Evolutionary conservation across 2,113 vertebrate genomes (phyloP), one percentile per base, ranked within the genome.

Genomic region (Apus apus): DNA sequence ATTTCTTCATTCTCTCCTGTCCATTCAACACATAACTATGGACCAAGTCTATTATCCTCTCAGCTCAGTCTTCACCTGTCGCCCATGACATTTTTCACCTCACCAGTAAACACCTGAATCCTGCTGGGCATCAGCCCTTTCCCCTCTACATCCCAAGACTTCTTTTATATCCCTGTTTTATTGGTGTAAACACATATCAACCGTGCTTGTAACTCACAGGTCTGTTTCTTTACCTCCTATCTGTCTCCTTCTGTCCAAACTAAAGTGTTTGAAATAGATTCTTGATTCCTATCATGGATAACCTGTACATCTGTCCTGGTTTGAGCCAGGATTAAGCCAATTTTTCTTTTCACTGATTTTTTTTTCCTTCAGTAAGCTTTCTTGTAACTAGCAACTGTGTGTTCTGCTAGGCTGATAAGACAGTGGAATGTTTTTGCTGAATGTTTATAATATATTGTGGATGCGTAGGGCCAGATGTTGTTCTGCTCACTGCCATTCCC

Each of bases 251-350:
- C 46, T n/a, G 20, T 72, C 23, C 74, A 88, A 81, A 46, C 9
- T 4, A 3, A 72, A 50, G n/a, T 11, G 13, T 51, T 68, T 61
- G 12, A 15, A 15, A 71, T 8, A 75, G 30, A 34, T 70, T 62
- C 46, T 13, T 4, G 1, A 13, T 15, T 77, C 34, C 29, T 2
- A 0, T 26, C 38, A 51, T 14, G 20, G 19, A 4, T 43, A 19
- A 84, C 13, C 14, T 54, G 9, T 38, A 91, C 40, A n/a, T n/a
- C n/a, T n/a, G n/a, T n/a, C n/a, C n/a, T n/a, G n/a, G n/a, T n/a
- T n/a, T n/a, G n/a, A n/a, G n/a, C n/a, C n/a, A n/a, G n/a, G n/a
- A n/a, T n/a, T n/a, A n/a, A n/a, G n/a, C n/a, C n/a, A n/a, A n/a
- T n/a, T n/a, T n/a, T n/a, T n/a, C n/a, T n/a, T n/a, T n/a, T n/a